These are phyloP conservation scores for Microtus pennsylvanicus DNA, from an alignment of 2,113 vertebrate species.

Conservation along the genomic window DNA sequence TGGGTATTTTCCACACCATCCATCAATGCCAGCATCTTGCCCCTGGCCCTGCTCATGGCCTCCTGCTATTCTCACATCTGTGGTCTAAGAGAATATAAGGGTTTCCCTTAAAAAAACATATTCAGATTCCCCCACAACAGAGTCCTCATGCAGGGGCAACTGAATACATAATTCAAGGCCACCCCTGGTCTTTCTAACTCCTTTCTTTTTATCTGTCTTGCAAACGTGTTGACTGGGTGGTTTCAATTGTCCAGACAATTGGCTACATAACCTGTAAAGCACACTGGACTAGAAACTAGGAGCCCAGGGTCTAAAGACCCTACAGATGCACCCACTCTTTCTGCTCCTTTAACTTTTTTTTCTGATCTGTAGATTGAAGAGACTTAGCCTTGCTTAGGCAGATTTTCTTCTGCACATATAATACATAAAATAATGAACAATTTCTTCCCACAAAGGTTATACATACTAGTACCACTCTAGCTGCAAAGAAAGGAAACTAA, in stretches of 20 bases:
- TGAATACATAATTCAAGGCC: conserved; percentile 82
- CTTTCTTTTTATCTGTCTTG: conserved; percentile 73
- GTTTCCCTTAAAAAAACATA: conserved; percentile 79
- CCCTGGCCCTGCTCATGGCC: conserved; percentile 66
- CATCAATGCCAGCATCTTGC: conserved; percentile 78
- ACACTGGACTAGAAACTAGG: background rate
- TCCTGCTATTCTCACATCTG: conserved; percentile 81
- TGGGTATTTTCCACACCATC: conserved; percentile 74
- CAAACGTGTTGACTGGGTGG: conserved; percentile 72
- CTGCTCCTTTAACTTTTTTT: background rate
- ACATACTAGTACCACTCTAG: background rate
- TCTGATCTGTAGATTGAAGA: background rate
- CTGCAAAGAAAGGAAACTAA: background rate
- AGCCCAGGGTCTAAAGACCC: background rate
- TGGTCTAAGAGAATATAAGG: conserved; percentile 74
- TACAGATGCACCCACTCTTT: background rate
- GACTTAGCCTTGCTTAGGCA: background rate
- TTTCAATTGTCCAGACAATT: conserved; percentile 65
- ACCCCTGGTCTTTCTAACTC: conserved; percentile 68
- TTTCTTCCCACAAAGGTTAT: background rate
- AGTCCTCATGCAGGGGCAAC: conserved; percentile 77
- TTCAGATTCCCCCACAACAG: conserved; percentile 67
- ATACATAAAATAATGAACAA: background rate
- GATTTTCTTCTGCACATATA: background rate
- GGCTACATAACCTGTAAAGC: background rate